Evolutionary conservation across 2,797 vertebrate genomes (phyloP).

Genomic region (Brachyalestes nurse): DNA sequence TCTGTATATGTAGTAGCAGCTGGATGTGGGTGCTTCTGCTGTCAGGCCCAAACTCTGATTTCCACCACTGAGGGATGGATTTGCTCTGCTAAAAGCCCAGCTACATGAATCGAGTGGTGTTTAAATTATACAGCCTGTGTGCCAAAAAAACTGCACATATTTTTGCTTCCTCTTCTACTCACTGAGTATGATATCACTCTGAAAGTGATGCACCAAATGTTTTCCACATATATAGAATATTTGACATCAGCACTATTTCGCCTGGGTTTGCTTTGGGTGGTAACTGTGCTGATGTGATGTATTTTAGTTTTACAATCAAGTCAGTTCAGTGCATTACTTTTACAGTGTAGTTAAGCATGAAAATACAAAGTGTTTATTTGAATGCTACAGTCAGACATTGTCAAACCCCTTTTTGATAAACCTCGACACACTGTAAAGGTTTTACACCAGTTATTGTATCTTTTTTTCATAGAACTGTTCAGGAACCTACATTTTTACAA

Average conservation of each 20-base stretch:
- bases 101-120: constrained; percentile 22
- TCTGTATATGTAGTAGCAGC: constrained; percentile 40
- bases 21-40: constrained; percentile 32
- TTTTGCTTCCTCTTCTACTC: background rate
- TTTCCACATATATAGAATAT: background rate
- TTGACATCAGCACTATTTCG: background rate
- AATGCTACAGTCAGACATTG: background rate
- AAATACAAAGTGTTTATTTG: background rate
- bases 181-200: background rate
- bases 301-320: background rate
- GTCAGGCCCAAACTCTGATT: constrained; percentile 33
- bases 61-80: constrained; percentile 40
- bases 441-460: background rate
- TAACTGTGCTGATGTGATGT: background rate
- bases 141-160: constrained; percentile 8
- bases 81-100: constrained; percentile 45
- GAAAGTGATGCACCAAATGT: background rate
- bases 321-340: background rate
- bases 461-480: background rate
- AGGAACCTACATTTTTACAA: background rate
- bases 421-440: background rate
- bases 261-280: background rate
- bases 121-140: constrained; percentile 14
- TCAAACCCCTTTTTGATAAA: background rate
- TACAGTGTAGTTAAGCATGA: background rate